Conservation (phyloP, 2,113 vertebrate genomes). For the Salvelinus fontinalis region DNA sequence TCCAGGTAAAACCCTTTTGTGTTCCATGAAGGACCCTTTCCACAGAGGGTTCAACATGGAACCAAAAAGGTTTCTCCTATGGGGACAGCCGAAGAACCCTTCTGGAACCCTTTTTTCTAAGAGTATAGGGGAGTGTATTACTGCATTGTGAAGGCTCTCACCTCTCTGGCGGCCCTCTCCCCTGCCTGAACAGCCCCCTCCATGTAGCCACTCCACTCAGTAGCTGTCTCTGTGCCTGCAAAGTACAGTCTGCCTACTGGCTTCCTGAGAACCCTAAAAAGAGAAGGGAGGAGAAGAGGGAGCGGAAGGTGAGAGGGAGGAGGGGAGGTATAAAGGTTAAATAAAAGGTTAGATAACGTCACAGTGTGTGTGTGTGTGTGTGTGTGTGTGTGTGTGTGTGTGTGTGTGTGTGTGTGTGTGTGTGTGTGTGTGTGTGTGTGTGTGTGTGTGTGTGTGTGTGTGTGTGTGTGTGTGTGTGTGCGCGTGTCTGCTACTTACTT, state of each 20-base stretch:
- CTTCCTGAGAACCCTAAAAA: constrained; percentile 85
- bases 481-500: constrained; percentile 68
- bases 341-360: neutral
- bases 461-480: neutral
- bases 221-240: constrained; percentile 93
- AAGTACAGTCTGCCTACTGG: constrained; percentile 86
- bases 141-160: constrained; percentile 52
- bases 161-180: constrained; percentile 93
- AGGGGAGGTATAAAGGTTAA: neutral
- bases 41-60: too few species aligned
- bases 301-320: neutral
- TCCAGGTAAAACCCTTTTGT: too few species aligned
- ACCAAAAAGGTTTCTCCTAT: too few species aligned
- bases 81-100: too few species aligned
- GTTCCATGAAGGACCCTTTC: too few species aligned
- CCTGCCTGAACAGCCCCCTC: constrained; percentile 94
- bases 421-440: neutral
- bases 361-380: neutral
- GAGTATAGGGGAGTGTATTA: too few species aligned
- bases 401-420: neutral
- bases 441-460: neutral
- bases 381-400: neutral
- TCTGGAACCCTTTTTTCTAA: too few species aligned
- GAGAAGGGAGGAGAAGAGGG: neutral
- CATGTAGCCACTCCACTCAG: constrained; percentile 98